Base-by-base conservation (phyloP, 2,113 vertebrate species). In the Vanacampus margaritifer region DNA sequence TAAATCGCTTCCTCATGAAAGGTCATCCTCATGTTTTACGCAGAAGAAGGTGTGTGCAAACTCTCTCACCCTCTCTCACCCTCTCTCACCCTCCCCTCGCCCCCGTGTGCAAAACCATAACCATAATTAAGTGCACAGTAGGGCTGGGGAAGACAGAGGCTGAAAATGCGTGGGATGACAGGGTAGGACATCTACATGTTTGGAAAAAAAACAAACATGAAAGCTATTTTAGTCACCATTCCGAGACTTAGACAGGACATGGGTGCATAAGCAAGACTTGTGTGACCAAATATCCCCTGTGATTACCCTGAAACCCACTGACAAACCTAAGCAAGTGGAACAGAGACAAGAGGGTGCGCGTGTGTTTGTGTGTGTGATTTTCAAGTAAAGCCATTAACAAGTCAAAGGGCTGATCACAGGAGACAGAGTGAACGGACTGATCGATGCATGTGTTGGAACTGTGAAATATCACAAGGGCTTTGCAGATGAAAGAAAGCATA, bases 1-100 rank as follows among this genome's bases (percentile, higher is more conserved):
- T 81, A 89, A 86, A 86, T 87, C 82, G 77, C 71, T 82, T 85
- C 79, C 80, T 72, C 68, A 16, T 64, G 65, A 87, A 90, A 91
- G 87, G 89, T 89, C 88, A 89, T 69, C 79, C 78, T 72, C 79
- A 67, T 85, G 80, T 72, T 83, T 87, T 80, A 82, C 77, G 48
- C 74, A 67, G 36, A 86, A 61, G 69, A 43, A 62, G 39, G 60
- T 62, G 60, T 62, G 60, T 26, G 37, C 60, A 59, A 26, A 51
- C 28, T 73, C 78, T 39, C 59, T 37, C 66, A 26, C 14, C 24
- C 43, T 2, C 36, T 39, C 59, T 37, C 66, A 26, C 14, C 24
- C 43, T 2, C 36, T 28, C 50, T 32, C 50, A 36, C 50, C 21
- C 19, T 26, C 35, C 17, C 64, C 17, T 57, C 63, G n/a, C 35